Evolutionary conservation across 2,797 vertebrate species (phyloP), one percentile per base, ranked within the genome.

Genomic region (Danio aesculapii): DNA sequence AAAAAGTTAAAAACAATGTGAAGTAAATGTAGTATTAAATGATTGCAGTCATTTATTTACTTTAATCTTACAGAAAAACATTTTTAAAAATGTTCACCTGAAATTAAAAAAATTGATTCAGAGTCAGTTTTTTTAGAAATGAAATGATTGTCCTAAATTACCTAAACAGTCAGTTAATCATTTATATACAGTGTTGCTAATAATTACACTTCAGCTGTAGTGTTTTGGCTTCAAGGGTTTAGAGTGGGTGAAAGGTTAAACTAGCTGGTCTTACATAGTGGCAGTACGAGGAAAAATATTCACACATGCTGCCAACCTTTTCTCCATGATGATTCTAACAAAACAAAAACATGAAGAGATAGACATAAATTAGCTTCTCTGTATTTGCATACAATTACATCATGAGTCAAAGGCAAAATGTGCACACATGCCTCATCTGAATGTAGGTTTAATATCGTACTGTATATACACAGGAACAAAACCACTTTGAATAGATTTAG

Each of bases 241-340:
- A 57, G 4, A 44, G 30, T 44, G 46, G 30, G 16, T 68, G 5
- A 73, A 66, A 64, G 19, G 4, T 75, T 49, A 69, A 68, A 64
- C 16, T 55, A 2, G 19, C 6, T 30, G 75, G 73, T 95, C 93
- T 97, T 92, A 97, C 96, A 97, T 91, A 67, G 96, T 94, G 0
- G 91, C 93, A 69, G 92, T 93, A 88, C 86, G 93, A 19, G 94
- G 92, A 85, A 97, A 91, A 87, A 98, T 96, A 90, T 94, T 97
- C 87, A 97, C 88, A 6, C 91, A 93, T 79, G 95, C 95, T 44
- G 95, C 96, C 93, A 98, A 86, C 58, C 91, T 94, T 89, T 91
- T 94, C 81, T 96, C 95, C 95, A 97, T 94, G 83, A 97, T 90
- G 16, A 90, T 91, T 89, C 96, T 97, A 59, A 69, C 21, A 71